Conservation (phyloP, 2,113 vertebrate species). For the Coptodon rendalli region DNA sequence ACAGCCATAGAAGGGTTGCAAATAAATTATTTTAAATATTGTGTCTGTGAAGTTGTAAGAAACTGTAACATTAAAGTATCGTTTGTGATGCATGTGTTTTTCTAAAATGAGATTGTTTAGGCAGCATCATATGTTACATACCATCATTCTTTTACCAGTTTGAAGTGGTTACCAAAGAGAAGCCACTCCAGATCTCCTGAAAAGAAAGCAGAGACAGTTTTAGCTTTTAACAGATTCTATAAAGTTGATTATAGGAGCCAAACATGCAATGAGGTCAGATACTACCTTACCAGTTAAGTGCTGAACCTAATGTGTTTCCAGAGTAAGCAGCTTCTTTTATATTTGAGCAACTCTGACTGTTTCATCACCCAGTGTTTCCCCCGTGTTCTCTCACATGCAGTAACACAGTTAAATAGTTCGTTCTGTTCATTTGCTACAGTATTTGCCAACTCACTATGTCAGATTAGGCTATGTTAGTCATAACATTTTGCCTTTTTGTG, state of each 20-base stretch:
- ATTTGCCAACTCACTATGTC: neutral
- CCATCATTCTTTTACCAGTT: neutral
- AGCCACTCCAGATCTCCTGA: neutral
- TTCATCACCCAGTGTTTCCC: neutral
- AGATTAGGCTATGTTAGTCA: neutral
- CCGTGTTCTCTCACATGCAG: neutral
- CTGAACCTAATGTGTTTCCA: neutral
- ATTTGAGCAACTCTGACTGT: neutral
- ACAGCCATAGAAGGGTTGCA: neutral
- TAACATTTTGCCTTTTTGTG: neutral
- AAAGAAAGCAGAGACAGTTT: neutral
- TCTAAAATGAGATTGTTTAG: neutral
- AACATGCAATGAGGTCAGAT: accelerated
- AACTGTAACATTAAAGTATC: neutral
- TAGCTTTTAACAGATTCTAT: neutral
- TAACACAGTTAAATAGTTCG: neutral
- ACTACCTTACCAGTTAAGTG: neutral
- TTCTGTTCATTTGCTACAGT: neutral
- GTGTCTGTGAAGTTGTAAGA: neutral
- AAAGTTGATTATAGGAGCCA: neutral
- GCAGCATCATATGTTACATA: neutral
- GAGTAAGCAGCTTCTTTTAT: neutral
- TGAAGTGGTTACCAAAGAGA: neutral
- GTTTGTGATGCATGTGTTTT: neutral
- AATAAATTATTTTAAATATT: neutral